Base-by-base conservation (phyloP, 2,113 vertebrate species). In the Regulus satrapa region DNA sequence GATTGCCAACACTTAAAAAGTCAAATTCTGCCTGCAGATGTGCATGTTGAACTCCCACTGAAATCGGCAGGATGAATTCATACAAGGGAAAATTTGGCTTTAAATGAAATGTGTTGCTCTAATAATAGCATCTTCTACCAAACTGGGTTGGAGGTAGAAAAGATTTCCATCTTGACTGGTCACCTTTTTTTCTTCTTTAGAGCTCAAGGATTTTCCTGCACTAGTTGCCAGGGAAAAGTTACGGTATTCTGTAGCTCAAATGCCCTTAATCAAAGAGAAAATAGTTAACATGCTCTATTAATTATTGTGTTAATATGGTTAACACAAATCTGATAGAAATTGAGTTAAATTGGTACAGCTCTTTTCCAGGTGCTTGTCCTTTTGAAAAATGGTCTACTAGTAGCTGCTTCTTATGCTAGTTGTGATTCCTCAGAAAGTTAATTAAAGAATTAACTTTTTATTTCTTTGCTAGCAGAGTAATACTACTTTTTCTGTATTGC, bases 1-100 rank as follows among this genome's bases (percentile, higher is more conserved):
- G 85, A 97, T 91, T 92, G 94, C 56, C 51, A 85, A 74, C 79
- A 91, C 68, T 92, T 72, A 90, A 96, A 96, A 94, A 90, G 76
- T 56, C 85, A 92, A 88, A 97, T 87, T 97, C 71, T 93, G 52
- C 61, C 85, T 62, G 72, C 43, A 77, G 73, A 92, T 67, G 74
- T 88, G 59, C 64, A 66, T 81, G 75, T 49, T 81, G 85, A 78
- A 68, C 34, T 96, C 92, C 54, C 67, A 88, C 31, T 91, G 67
- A 96, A 95, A 95, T 80, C 83, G 88, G 88, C 78, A 91, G 88
- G 72, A 23, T 61, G 54, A 94, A 62, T 73, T 84, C 46, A 55
- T 54, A 49, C 10, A 80, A 74, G 40, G 34, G 7, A 95, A 94
- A 95, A 84, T 40, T 64, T 85, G 67, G 28, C 46, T 95, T 12